These are phyloP conservation scores for Cosmopolites sordidus DNA, from an alignment of 2,888 invertebrate genomes.

Conservation along the genomic window DNA sequence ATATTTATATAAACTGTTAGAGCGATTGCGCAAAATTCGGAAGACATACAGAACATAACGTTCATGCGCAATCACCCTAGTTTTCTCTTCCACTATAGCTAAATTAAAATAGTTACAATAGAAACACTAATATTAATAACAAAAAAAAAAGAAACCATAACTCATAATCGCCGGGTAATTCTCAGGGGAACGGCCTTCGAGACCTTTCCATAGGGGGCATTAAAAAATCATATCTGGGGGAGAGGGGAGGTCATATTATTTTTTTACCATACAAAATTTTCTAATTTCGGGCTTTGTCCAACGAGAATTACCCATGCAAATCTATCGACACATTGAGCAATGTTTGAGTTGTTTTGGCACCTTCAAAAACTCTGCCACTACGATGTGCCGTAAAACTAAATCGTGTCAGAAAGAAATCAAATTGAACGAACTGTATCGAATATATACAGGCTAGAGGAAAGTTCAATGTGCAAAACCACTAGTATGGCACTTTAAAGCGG, in stretches of 20 bases:
- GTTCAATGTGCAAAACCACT: neutral
- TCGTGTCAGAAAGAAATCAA: neutral
- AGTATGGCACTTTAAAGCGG: neutral
- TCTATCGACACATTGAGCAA: slow-evolving; percentile 32
- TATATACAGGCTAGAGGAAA: neutral
- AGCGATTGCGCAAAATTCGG: slow-evolving; percentile 30
- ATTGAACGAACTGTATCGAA: neutral
- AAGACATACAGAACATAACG: slow-evolving; percentile 30
- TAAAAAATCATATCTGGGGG: neutral
- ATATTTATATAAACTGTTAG: neutral
- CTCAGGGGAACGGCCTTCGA: neutral
- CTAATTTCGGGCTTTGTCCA: no score
- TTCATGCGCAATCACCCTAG: slow-evolving; percentile 27
- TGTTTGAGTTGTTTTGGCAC: slow-evolving; percentile 22
- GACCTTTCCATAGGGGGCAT: no score
- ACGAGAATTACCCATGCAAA: no score
- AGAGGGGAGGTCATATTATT: no score
- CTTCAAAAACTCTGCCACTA: slow-evolving; percentile 18
- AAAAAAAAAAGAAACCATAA: slow-evolving; percentile 22
- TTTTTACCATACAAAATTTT: no score
- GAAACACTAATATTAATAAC: slow-evolving; percentile 22
- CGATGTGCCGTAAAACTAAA: neutral
- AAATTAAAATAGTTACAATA: slow-evolving; percentile 24
- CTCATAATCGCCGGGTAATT: neutral
- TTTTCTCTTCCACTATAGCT: slow-evolving; percentile 9